phyloP scores from a whole-genome alignment of 2,797 vertebrate species.

The Helarctos malayanus region DNA sequence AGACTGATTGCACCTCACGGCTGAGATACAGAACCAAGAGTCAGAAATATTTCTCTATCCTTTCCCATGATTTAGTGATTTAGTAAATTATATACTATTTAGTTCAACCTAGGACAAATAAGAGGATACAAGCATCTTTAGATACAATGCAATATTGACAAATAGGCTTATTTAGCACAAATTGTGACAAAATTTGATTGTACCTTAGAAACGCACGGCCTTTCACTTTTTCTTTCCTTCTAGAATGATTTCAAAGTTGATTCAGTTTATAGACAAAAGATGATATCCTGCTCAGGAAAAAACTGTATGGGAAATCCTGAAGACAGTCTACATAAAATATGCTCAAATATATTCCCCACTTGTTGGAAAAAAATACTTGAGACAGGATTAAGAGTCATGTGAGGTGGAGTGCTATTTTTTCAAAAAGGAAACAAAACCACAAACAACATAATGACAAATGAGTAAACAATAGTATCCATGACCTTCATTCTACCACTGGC shows the following conservation, averaged over 20 bases:
- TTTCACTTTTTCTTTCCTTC: neutral
- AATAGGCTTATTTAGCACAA: slow-evolving; percentile 62
- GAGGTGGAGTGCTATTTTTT: neutral
- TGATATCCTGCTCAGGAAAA: slow-evolving; percentile 25
- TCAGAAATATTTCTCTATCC: slow-evolving; percentile 73
- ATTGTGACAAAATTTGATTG: slow-evolving; percentile 53
- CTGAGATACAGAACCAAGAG: slow-evolving; percentile 69
- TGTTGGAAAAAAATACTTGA: neutral
- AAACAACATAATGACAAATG: neutral
- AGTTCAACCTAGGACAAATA: slow-evolving; percentile 79
- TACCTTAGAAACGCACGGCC: neutral
- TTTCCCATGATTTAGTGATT: slow-evolving; percentile 80
- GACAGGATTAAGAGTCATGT: neutral
- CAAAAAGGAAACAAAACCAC: neutral
- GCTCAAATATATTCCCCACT: neutral
- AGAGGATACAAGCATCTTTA: slow-evolving; percentile 74
- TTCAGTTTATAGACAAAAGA: neutral
- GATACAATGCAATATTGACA: slow-evolving; percentile 53
- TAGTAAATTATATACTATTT: slow-evolving; percentile 81
- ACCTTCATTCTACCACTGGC: neutral
- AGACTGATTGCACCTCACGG: slow-evolving; percentile 62
- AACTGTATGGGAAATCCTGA: neutral
- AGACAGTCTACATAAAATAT: neutral
- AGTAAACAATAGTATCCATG: neutral
- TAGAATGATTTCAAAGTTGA: slow-evolving; percentile 19